A percentile compares a stretch with the other conserved stretches of the same genome.
These are phyloP conservation scores for Gallirallus australis DNA, from an alignment of 2,797 vertebrate species.

Conservation along the genomic window DNA sequence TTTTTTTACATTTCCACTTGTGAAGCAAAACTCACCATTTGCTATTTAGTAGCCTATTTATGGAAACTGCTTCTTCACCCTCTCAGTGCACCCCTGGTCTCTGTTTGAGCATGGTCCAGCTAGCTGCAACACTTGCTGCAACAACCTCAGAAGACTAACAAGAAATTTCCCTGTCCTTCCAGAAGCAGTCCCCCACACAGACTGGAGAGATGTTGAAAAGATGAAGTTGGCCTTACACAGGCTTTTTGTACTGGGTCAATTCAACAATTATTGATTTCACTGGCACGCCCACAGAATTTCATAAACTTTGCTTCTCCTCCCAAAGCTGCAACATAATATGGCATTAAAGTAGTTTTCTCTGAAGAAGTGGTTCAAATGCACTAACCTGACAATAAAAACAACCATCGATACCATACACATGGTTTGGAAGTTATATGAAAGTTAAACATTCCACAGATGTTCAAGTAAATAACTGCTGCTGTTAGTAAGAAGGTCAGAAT, in stretches of 20 bases:
- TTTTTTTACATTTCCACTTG: neutral
- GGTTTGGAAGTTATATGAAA: slow-evolving; percentile 8
- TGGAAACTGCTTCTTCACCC: neutral
- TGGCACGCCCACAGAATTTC: neutral
- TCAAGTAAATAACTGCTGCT: neutral
- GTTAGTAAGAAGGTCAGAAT: neutral
- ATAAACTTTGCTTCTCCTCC: neutral
- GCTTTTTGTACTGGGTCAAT: neutral
- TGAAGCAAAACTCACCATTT: neutral
- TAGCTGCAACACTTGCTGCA: neutral
- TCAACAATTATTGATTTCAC: neutral
- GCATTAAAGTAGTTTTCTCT: neutral
- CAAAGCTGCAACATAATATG: neutral
- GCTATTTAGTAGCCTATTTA: neutral
- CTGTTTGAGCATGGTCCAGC: neutral
- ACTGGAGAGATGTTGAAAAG: neutral
- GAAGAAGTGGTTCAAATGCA: neutral
- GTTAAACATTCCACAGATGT: neutral
- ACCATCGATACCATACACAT: neutral
- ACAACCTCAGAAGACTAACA: neutral
- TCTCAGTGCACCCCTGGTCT: neutral
- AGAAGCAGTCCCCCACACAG: neutral
- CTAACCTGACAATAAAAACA: neutral
- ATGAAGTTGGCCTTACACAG: neutral
- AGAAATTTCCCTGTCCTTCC: neutral